These are phyloP conservation scores for Nesogale talazaci DNA, from an alignment of 2,113 vertebrate genomes.

Conservation along the genomic window DNA sequence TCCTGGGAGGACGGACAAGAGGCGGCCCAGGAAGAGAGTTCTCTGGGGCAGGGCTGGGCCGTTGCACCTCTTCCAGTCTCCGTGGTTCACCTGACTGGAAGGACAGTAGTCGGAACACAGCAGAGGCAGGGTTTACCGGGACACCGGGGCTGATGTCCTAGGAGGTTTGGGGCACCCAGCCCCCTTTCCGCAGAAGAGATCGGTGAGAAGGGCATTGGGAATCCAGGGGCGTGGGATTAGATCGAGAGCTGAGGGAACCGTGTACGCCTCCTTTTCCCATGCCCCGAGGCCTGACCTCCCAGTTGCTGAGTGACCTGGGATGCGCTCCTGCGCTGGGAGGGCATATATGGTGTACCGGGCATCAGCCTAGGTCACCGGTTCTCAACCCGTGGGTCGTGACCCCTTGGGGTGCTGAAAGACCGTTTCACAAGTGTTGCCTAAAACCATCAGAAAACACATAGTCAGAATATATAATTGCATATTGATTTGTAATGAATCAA, in stretches of 20 bases:
- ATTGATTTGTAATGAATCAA: too few relatives aligned
- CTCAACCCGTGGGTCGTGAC: too few relatives aligned
- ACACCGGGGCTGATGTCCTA: background rate
- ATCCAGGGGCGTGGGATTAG: background rate
- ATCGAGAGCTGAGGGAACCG: background rate
- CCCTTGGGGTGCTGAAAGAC: too few relatives aligned
- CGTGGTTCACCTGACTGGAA: background rate
- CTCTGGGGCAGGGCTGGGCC: background rate
- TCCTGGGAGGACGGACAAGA: too few relatives aligned
- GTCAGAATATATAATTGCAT: too few relatives aligned
- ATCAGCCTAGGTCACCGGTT: background rate
- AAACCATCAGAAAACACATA: too few relatives aligned
- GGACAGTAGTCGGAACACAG: background rate
- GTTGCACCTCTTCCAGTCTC: background rate
- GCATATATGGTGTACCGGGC: background rate
- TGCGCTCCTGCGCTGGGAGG: background rate
- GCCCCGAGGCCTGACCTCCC: background rate
- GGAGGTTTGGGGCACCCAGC: background rate
- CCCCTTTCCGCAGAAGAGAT: background rate
- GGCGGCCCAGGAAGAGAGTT: background rate
- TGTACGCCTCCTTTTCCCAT: background rate
- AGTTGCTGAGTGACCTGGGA: background rate
- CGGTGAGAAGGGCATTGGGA: background rate
- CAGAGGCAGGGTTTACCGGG: background rate
- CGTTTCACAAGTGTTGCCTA: too few relatives aligned